Evolutionary conservation across 1,140 invertebrate species (phyloP), one percentile per base, ranked within the genome.

Genomic region (Ceratosolen fusciceps): DNA sequence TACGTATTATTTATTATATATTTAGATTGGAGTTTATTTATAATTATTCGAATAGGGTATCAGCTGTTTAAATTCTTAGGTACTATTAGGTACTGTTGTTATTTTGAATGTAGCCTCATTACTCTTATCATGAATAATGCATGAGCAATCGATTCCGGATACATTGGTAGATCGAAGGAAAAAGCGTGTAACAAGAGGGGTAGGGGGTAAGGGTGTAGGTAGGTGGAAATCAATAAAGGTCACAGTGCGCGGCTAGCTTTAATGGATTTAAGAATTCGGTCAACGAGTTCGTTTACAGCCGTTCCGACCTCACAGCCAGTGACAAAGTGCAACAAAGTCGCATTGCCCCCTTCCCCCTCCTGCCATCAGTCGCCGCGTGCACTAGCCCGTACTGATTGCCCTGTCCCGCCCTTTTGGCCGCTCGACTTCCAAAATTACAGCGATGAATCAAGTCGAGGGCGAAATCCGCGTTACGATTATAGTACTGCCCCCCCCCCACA

Each of bases 271-370:
- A 71, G 39, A 72, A 72, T 5, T 62, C 43, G 39, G 49, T 16
- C 21, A 70, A 60, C 16, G 21, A 71, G 76, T 62, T 78, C 67
- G 62, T 78, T 62, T 49, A 29, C 54, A 78, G 56, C n/a, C 39
- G 31, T 43, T 47, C 37, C 24, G 16, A 2, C 21, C 9, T 8
- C 39, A 26, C 1, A 47, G 19, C 0, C 7, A 65, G 19, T 29
- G 39, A 47, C 39, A 68, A 68, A 47, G n/a, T 47, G 12, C 16
- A 68, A 47, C 12, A 65, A 65, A 75, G 34, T 65, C 29, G 10
- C 47, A 76, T 37, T 49, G 56, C 19, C 1, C n/a, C n/a, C n/a
- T n/a, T n/a, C n/a, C n/a, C n/a, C n/a, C n/a, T n/a, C n/a, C 31
- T 68, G 21, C 60, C 29, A 70, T 43, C 67, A 39, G 43, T 68